Evolutionary conservation across 2,113 vertebrate genomes (phyloP).

Genomic region (Talpa occidentalis): DNA sequence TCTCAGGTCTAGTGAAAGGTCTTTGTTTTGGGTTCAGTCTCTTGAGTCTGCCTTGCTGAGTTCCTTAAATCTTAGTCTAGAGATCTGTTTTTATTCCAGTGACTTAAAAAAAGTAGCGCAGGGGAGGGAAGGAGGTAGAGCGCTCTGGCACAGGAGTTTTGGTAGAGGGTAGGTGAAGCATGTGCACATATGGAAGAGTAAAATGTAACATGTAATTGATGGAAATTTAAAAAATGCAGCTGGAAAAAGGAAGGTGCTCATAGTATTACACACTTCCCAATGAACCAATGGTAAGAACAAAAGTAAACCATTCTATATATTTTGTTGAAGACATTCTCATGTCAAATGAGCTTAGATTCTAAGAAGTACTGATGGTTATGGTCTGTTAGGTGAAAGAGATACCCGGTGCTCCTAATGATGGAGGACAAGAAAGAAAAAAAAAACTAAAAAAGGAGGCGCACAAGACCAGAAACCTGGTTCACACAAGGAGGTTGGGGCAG

Average conservation of each 20-base stretch:
- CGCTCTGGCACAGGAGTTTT: too few relatives aligned
- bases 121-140: too few relatives aligned
- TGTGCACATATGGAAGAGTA: too few relatives aligned
- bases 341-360: background rate
- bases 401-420: too few relatives aligned
- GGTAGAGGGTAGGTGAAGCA: too few relatives aligned
- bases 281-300: background rate
- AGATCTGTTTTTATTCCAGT: background rate
- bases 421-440: too few relatives aligned
- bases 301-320: background rate
- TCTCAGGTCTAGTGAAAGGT: background rate
- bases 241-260: background rate
- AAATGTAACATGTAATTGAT: too few relatives aligned
- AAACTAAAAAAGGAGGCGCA: too few relatives aligned
- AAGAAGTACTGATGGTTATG: background rate
- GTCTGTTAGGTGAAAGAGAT: background rate
- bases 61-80: background rate
- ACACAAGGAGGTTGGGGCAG: too few relatives aligned
- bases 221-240: background rate
- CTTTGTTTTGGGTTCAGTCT: background rate
- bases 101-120: background rate
- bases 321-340: background rate
- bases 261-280: background rate
- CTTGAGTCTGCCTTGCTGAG: background rate
- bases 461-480: too few relatives aligned